These are phyloP conservation scores for Wasmannia auropunctata DNA, from an alignment of 1,140 invertebrate species.

Conservation along the genomic window DNA sequence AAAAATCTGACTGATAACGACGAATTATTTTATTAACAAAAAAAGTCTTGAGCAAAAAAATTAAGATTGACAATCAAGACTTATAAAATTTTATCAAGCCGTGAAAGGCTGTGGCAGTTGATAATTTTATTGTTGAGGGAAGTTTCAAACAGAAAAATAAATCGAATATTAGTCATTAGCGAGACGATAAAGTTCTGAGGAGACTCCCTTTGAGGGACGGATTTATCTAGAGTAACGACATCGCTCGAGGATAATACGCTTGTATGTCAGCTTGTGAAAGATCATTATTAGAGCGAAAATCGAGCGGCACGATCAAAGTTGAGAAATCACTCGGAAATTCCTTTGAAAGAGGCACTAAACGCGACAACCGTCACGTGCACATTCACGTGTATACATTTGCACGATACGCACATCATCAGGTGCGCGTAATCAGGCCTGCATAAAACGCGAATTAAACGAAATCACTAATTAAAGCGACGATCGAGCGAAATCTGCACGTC, in stretches of 20 bases:
- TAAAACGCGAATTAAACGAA: constrained; percentile 56
- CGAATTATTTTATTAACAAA: background rate
- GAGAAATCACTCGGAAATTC: constrained; percentile 18
- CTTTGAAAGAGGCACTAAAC: background rate
- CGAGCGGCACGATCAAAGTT: constrained; percentile 7
- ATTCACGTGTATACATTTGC: background rate
- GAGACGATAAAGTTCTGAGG: background rate
- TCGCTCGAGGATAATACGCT: background rate
- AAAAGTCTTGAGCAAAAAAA: background rate
- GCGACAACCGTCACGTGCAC: background rate
- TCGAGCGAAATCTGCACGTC: constrained; percentile 65
- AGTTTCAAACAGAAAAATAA: constrained; percentile 3
- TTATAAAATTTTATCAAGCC: background rate
- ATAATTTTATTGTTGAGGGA: background rate
- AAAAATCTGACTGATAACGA: background rate
- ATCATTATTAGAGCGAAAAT: constrained; percentile 30
- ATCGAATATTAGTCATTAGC: background rate
- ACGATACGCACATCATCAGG: no score
- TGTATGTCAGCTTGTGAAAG: constrained; percentile 20
- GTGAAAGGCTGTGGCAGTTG: background rate
- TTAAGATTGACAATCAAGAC: background rate
- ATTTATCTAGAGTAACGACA: constrained; percentile 10
- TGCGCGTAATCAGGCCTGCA: constrained; percentile 5
- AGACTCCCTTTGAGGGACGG: background rate
- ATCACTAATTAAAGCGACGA: constrained; percentile 36